Evolutionary conservation across 2,113 vertebrate genomes (phyloP), one percentile per base, ranked within the genome.

Genomic region (Irena cyanogastra): DNA sequence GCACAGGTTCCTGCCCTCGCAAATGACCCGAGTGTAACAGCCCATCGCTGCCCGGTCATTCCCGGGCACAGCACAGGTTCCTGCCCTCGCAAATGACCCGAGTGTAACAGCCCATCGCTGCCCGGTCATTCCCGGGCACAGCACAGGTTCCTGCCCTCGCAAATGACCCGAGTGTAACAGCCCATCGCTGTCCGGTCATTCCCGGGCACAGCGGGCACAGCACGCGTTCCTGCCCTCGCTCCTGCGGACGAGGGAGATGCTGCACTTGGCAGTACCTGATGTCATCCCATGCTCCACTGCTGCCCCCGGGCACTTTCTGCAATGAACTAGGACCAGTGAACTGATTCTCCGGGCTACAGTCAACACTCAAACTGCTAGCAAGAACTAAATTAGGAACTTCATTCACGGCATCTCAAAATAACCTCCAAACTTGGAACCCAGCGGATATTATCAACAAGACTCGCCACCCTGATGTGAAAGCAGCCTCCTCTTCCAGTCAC

Each of bases 401-500:
- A 18, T 10, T 44, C 6, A 11, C 1, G 20, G 20, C 3, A 9
- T 3, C 60, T 41, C 70, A 50, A 66, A 63, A 39, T 3, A 44
- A 49, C 16, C 28, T 13, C 33, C 31, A 20, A 28, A 41, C 35
- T 13, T 16, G 17, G 7, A 57, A n/a, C 10, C 23, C 24, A 3
- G 23, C 4, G n/a, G 26, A 1, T 16, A 31, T 1, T 4, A 18
- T 2, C 44, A 7, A 66, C 35, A 13, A 22, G 18, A 22, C 5
- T 35, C 27, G 6, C 11, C 63, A 13, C 47, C 10, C 6, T 1
- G 15, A 7, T 2, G 26, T 2, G 6, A 14, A 3, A 1, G 10
- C 0, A 2, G 12, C 6, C 30, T 19, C 4, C 37, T 2, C 11
- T 2, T 1, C 4, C 37, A 30, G 54, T 0, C 3, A 27, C 0